Conservation (phyloP, 2,888 invertebrate genomes). For the Monopis laevigella region DNA sequence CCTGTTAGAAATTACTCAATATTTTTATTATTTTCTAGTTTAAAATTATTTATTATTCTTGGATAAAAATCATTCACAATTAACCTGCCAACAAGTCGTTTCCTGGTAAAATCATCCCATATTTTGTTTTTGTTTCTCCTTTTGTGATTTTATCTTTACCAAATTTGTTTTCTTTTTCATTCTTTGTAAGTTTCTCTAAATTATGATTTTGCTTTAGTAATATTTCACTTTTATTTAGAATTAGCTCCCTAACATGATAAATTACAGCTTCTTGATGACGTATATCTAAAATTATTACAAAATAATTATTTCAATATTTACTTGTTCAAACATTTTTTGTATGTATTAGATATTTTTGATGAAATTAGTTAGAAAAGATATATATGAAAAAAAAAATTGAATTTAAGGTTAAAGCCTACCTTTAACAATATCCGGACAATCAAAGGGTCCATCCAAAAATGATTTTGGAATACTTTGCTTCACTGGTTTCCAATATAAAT, state of each 20-base stretch:
- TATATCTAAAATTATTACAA: conserved; percentile 27
- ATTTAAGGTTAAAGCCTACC: conserved; percentile 26
- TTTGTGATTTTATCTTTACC: conserved; percentile 1
- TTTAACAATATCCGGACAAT: conserved; percentile 32
- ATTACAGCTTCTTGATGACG: conserved; percentile 46
- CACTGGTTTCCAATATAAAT: conserved; percentile 37
- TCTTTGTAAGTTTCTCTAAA: too few relatives aligned
- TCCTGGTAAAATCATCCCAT: conserved; percentile 35
- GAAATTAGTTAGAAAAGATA: too few relatives aligned
- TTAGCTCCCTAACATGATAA: conserved; percentile 30
- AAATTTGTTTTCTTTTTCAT: conserved; percentile 24
- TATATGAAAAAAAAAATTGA: too few relatives aligned
- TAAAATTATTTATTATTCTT: conserved; percentile 6
- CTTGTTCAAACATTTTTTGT: not conserved
- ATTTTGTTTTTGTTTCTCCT: conserved; percentile 13
- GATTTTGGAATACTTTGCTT: conserved; percentile 34
- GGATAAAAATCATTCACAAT: conserved; percentile 16
- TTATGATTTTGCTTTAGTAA: too few relatives aligned
- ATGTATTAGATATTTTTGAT: not conserved
- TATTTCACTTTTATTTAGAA: conserved; percentile 26
- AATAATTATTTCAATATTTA: not conserved
- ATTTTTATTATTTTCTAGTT: not conserved
- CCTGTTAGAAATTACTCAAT: conserved; percentile 27
- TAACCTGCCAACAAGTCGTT: conserved; percentile 40
- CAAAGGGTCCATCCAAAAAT: conserved; percentile 36